Evolutionary conservation across 37 sponge, comb jelly and placozoan species (phyloP), one percentile per base, ranked within the genome.

Genomic region (Aplysina aerophoba): DNA sequence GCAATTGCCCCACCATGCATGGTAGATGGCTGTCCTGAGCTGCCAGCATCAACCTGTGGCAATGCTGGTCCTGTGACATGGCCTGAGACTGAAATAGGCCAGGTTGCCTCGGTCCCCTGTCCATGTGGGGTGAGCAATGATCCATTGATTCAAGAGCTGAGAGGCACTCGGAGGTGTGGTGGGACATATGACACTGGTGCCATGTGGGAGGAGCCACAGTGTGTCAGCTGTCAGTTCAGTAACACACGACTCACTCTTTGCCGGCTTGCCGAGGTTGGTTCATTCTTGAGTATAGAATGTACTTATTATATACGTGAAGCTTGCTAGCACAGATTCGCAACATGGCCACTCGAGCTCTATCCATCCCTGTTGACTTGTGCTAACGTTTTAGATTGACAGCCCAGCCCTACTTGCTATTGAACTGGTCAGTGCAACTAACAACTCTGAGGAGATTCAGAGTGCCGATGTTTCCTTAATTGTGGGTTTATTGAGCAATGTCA

Each of bases 131-230:
- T 56, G 22, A 17, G 11, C 14, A 22, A 16, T 20, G 19, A 61
- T 5, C 16, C 58, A 35, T 15, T 24, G 39, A 17, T 21, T 4
- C 78, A 19, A 25, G 38, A 75, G 44, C 41, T 36, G 22, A 44
- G 37, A 75, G 91, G 88, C 39, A 81, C 84, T 15, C 59, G 91
- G 27, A 31, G 21, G 35, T 91, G 91, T 85, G 81, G 41, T 20
- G 91, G 91, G 30, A 39, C 84, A 40, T 91, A 84, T 68, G 39
- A 22, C 14, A 50, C n/a, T 84, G 85, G 88, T 73, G 88, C 73
- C 59, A 20, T 31, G 57, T 91, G 91, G 91, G 28, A 55, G 25
- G 31, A 58, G 4, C 80, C 88, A 36, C 28, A 72, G 31, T 38
- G 30, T 4, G 21, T 54, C 25, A 30, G 53, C 0, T 91, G 91